A percentile compares a stretch with the other conserved stretches of the same genome.
Evolutionary conservation across 2,113 vertebrate species (phyloP).

Genomic region (Chamaea fasciata): DNA sequence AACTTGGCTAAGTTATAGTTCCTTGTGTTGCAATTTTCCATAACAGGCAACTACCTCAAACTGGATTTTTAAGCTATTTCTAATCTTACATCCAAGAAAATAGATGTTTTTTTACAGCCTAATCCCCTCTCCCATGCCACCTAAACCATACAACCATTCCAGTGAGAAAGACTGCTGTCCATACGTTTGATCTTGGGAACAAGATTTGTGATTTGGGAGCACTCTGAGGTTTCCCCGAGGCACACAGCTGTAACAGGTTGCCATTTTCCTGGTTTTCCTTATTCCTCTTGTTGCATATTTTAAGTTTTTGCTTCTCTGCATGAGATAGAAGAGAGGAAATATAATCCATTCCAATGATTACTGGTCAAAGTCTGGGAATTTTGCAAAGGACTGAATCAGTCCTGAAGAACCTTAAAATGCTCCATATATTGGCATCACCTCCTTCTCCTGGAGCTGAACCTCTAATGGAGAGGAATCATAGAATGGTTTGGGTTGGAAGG

Average conservation of each 20-base stretch:
- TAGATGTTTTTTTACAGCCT: neutral
- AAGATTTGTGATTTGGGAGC: neutral
- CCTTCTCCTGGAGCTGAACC: neutral
- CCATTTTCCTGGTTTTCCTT: neutral
- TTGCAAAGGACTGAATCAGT: neutral
- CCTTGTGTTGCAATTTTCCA: neutral
- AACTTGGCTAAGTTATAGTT: neutral
- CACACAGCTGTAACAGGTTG: neutral
- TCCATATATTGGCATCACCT: fast-evolving
- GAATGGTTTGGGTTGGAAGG: no score
- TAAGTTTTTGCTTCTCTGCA: neutral
- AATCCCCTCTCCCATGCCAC: neutral
- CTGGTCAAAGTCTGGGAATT: neutral
- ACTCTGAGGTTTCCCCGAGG: neutral
- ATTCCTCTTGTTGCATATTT: neutral
- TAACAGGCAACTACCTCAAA: neutral
- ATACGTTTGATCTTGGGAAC: neutral
- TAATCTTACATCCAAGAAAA: neutral
- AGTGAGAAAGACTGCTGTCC: fast-evolving
- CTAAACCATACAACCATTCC: neutral
- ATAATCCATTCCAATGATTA: neutral
- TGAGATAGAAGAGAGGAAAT: neutral
- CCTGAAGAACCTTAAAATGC: neutral
- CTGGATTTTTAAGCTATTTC: neutral
- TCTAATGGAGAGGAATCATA: neutral